Evolutionary conservation across 2,888 invertebrate genomes (phyloP), one percentile per base, ranked within the genome.

Genomic region (Lasioglossum morio): DNA sequence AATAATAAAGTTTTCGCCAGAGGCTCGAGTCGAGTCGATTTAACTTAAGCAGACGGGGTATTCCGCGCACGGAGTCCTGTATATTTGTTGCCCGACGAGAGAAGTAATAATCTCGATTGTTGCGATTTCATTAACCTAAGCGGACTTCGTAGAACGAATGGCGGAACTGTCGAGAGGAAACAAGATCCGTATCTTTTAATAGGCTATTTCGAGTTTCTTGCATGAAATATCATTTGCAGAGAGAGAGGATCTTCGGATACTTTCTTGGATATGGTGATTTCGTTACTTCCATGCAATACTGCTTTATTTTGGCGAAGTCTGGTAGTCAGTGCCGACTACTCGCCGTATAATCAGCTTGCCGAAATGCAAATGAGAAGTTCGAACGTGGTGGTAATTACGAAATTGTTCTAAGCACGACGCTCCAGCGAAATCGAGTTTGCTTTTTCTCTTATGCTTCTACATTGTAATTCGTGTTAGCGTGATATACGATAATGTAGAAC

Each of bases 1-100:
- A 72, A 79, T 76, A 76, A 78, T 75, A 84, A 78, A 84, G 63
- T 82, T 75, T 63, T 40, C 69, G 40, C n/a, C 8, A 23, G 30
- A 73, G 46, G 40, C 60, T 78, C 43, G 37, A 37, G 34, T n/a
- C 37, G 37, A 74, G 46, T 34, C 75, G 81, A 82, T 82, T 82
- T 70, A 81, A 75, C 63, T 77, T 73, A 30, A 46, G 48, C 76
- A 5, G 12, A 0, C 34, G 8, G 40, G 1, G 63, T 30, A 19
- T 82, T 30, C n/a, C 27, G 80, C 34, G 30, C 57, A 60, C 23
- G 4, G 43, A 12, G 53, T 37, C 48, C 46, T 34, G 23, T 57
- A 12, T 27, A 37, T 43, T 14, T 46, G 40, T 57, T n/a, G 69
- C 34, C 19, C n/a, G 43, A 34, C 19, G 46, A 30, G 37, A 40